A percentile compares a stretch with the other conserved stretches of the same genome.
These are phyloP conservation scores for Eurystomus glaucurus DNA, from an alignment of 2,797 vertebrate genomes.

Conservation along the genomic window DNA sequence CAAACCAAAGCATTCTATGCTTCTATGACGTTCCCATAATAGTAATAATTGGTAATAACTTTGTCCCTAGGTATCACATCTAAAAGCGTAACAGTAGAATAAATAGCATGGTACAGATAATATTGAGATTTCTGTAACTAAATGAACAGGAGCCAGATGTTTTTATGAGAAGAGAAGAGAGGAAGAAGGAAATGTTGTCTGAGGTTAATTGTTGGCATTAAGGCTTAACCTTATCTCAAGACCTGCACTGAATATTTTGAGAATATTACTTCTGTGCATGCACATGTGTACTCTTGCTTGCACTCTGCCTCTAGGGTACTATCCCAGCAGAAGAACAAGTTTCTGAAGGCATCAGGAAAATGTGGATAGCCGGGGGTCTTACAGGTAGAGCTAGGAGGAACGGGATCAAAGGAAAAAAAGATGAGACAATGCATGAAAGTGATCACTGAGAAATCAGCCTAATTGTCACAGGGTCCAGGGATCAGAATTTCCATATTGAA, in stretches of 20 bases:
- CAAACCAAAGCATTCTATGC: neutral
- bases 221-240: neutral
- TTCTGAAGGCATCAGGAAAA: neutral
- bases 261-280: neutral
- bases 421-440: neutral
- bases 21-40: neutral
- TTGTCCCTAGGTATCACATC: neutral
- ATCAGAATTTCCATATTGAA: neutral
- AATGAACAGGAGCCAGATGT: neutral
- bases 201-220: neutral
- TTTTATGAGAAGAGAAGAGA: neutral
- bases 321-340: neutral
- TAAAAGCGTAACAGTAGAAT: neutral
- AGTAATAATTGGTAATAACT: neutral
- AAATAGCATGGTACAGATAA: neutral
- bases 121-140: neutral
- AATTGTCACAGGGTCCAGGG: neutral
- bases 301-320: neutral
- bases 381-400: neutral
- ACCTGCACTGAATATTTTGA: neutral
- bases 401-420: neutral
- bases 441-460: neutral
- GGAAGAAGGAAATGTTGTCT: neutral
- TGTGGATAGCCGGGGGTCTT: neutral
- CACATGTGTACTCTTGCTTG: rapidly evolving